Evolutionary conservation across 2,888 invertebrate genomes (phyloP).

Genomic region (Poecilobothrus nobilitatus): DNA sequence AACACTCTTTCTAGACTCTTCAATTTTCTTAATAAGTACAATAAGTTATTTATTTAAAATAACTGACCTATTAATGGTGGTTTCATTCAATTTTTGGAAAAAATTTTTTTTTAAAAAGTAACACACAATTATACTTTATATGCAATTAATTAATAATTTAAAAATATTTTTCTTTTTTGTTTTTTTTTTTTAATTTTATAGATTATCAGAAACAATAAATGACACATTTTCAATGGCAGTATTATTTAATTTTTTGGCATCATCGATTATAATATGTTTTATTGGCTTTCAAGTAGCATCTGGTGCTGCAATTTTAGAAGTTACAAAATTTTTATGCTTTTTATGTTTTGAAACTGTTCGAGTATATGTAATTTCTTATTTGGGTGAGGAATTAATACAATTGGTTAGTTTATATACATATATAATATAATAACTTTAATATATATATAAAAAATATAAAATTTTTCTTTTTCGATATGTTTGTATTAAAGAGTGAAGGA

Average conservation of each 20-base stretch:
- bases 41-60: too few species aligned
- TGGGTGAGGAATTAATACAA: conserved; percentile 18
- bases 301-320: conserved; percentile 13
- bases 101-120: too few species aligned
- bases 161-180: too few species aligned
- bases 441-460: not conserved
- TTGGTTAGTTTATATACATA: conserved; percentile 11
- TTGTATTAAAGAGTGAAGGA: conserved; percentile 13
- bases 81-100: too few species aligned
- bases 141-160: too few species aligned
- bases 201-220: conserved; percentile 18
- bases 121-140: too few species aligned
- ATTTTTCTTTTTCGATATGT: not conserved
- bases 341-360: conserved; percentile 17
- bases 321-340: conserved; percentile 19
- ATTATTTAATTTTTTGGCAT: conserved; percentile 21
- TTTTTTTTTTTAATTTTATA: not conserved
- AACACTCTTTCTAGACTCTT: too few species aligned
- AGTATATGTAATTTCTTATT: conserved; percentile 19
- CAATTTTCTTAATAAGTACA: too few species aligned
- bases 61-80: too few species aligned
- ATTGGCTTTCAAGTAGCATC: conserved; percentile 21
- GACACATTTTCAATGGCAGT: conserved; percentile 18
- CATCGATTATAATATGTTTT: conserved; percentile 22
- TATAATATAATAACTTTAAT: not conserved